Base-by-base conservation (phyloP, 2,888 invertebrate genomes). In the Trisateles emortualis region DNA sequence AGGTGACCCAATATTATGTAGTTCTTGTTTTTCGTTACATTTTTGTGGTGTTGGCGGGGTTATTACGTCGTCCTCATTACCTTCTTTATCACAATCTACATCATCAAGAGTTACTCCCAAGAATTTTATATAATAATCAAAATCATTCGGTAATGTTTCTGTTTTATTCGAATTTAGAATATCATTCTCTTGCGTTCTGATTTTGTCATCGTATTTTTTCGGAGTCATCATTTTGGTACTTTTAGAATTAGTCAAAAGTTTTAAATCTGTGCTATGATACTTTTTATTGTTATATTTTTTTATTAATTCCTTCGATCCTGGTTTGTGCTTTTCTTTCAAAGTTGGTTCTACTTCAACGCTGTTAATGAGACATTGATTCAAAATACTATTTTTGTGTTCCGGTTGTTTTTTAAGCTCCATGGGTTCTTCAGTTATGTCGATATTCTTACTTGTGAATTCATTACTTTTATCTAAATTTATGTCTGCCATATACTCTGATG, bases 101-200 rank as follows among this genome's bases (percentile, higher is more conserved):
- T 86, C 80, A 36, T 79, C 71, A 49, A 92, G 74, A 9, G 90
- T 90, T 6, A 88, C 92, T 14, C 92, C 92, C 48, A 92, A 79
- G 75, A 90, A 87, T 41, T 84, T 80, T 17, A 92, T 82, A 40
- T 76, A 71, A 64, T 83, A 87, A 50, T 85, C 82, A 74, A 74
- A 72, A 42, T 68, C 66, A 50, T 58, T 57, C 32, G 74, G 53
- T 57, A 57, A 59, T 40, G 65, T 47, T 38, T 72, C 49, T 24
- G 64, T 54, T 46, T 79, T 68, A 49, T 63, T 50, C 46, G n/a
- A n/a, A n/a, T n/a, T n/a, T n/a, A n/a, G n/a, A n/a, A 59, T 44
- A 24, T 35, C 22, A 10, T 30, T 43, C 10, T 53, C 46, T 11
- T 39, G 42, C 0, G 5, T 30, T 9, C 45, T 36, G 0, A 30